Percentiles rank a stretch among this genome's conserved stretches.
phyloP scores from a whole-genome alignment of 2,113 vertebrate genomes.

The Pandion haliaetus region DNA sequence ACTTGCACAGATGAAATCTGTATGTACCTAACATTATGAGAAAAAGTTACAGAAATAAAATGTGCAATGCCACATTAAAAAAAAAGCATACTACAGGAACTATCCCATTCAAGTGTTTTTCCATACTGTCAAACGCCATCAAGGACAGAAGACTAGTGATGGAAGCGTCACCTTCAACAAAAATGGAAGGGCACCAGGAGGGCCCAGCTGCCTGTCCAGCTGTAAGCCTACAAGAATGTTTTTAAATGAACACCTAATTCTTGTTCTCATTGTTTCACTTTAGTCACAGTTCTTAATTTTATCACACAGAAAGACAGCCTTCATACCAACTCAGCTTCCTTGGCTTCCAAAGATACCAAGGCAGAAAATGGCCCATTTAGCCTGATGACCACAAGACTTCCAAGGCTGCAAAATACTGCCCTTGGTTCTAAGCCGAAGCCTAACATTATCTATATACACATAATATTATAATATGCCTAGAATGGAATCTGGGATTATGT shows the following conservation, averaged over 20 bases:
- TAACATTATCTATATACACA: not conserved
- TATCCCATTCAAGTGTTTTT: not conserved
- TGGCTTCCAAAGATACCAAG: not conserved
- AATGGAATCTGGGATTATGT: not conserved
- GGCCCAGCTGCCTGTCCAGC: not conserved
- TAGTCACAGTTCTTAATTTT: not conserved
- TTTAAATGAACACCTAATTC: not conserved
- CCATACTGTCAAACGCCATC: not conserved
- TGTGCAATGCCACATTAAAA: not conserved
- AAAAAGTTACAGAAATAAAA: not conserved
- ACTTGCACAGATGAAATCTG: not conserved
- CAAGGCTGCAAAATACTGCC: not conserved
- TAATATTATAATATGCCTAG: not conserved
- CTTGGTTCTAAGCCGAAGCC: not conserved
- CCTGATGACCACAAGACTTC: not conserved
- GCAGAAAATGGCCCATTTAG: not conserved
- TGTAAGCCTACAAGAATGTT: not conserved
- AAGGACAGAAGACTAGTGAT: not conserved
- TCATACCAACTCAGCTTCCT: not conserved
- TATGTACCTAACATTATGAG: not conserved
- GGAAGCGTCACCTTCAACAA: not conserved
- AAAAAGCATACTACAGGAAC: not conserved
- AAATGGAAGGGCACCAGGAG: not conserved
- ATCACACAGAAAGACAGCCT: not conserved
- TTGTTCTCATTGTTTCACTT: not conserved